Evolutionary conservation across 2,888 invertebrate species (phyloP).

Genomic region (Germaria angustata): DNA sequence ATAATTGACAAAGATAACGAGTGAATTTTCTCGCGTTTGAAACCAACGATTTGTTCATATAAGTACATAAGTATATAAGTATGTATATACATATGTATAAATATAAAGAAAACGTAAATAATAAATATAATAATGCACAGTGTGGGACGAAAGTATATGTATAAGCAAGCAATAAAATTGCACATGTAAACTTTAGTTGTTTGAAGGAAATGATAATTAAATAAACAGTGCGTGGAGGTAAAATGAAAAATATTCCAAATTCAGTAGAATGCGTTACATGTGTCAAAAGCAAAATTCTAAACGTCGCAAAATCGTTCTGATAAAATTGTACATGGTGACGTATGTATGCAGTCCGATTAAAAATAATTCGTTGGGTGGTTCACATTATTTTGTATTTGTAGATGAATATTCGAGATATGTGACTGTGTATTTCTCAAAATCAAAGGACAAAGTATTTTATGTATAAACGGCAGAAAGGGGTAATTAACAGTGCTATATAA

Average conservation of each 20-base stretch:
- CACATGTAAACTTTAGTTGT: constrained; percentile 37
- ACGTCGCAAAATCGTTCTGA: neutral
- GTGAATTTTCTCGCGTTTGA: constrained; percentile 7
- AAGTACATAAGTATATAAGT: too few relatives aligned
- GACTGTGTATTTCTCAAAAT: constrained; percentile 32
- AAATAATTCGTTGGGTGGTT: constrained; percentile 38
- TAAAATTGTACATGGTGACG: constrained; percentile 36
- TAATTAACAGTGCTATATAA: constrained; percentile 59
- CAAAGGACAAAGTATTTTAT: constrained; percentile 46
- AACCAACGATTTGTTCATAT: constrained; percentile 15
- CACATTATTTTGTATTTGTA: constrained; percentile 57
- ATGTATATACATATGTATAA: too few relatives aligned
- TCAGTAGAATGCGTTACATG: constrained; percentile 43
- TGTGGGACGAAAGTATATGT: neutral
- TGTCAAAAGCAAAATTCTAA: constrained; percentile 50
- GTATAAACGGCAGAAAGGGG: constrained; percentile 45
- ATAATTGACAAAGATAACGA: constrained; percentile 20
- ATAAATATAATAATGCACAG: constrained; percentile 24
- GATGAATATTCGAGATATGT: constrained; percentile 56
- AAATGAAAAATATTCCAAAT: constrained; percentile 6
- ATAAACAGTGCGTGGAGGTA: constrained; percentile 33
- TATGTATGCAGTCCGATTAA: constrained; percentile 50
- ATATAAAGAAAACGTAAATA: neutral
- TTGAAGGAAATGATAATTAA: constrained; percentile 32
- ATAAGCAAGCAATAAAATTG: constrained; percentile 18